A percentile compares a stretch with the other conserved stretches of the same genome.
Conservation (phyloP, 2,888 invertebrate species). For the Rhyacophila evoluta region DNA sequence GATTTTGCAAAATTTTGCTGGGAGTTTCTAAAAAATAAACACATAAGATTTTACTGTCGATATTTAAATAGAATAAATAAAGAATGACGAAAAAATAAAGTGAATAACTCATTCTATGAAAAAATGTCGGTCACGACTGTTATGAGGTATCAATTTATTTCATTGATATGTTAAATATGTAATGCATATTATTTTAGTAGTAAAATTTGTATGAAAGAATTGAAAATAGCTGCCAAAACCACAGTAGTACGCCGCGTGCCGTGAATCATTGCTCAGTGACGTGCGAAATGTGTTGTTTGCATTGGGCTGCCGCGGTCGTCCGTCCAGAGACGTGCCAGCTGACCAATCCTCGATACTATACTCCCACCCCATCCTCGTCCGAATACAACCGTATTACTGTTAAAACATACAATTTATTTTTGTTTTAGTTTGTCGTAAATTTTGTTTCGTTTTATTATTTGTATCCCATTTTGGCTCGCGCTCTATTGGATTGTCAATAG, state of each 20-base stretch:
- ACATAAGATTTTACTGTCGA: no score
- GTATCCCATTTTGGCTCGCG: not conserved
- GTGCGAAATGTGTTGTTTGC: conserved; percentile 47
- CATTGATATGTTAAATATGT: no score
- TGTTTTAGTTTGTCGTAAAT: not conserved
- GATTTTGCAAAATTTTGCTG: no score
- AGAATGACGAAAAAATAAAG: no score
- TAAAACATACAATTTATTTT: not conserved
- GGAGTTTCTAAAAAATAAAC: no score
- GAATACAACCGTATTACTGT: not conserved
- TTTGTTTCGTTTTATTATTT: not conserved
- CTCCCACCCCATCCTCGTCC: not conserved
- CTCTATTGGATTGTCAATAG: conserved; percentile 3
- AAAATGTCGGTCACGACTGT: no score
- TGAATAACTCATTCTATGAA: no score
- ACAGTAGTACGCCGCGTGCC: conserved; percentile 15
- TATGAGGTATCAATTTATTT: no score
- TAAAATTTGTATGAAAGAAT: not conserved
- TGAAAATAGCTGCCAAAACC: not conserved
- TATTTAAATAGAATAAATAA: no score
- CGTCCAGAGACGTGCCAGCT: conserved; percentile 7
- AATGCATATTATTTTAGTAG: not conserved
- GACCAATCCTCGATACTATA: conserved; percentile 3
- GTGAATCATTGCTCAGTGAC: conserved; percentile 45
- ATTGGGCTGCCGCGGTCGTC: conserved; percentile 27